phyloP scores from a whole-genome alignment of 1,140 invertebrate genomes.

The Orius insidiosus region DNA sequence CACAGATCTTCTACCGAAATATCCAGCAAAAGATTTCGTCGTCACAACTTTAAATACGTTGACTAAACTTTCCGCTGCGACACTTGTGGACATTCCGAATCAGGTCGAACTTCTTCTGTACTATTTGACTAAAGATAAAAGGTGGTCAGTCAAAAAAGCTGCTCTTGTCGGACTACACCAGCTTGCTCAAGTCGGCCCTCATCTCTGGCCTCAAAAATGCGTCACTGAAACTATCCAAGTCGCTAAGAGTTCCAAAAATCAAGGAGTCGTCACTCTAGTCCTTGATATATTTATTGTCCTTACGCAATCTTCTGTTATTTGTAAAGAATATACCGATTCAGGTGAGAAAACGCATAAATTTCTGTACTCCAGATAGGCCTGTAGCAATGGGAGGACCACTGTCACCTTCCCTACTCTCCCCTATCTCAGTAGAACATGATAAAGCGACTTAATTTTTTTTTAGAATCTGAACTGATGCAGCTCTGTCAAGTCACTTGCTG shows the following conservation, averaged over 20 bases:
- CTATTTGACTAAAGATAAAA: constrained; percentile 40
- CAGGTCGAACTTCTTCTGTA: constrained; percentile 46
- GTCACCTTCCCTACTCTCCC: no score
- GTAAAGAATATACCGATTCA: constrained; percentile 30
- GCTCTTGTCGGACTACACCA: constrained; percentile 55
- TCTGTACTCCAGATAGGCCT: no score
- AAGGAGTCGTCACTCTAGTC: constrained; percentile 24
- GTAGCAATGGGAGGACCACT: no score
- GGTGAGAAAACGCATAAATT: constrained; percentile 17
- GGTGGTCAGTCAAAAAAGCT: constrained; percentile 52
- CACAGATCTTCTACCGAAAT: constrained; percentile 62
- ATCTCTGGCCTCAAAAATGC: constrained; percentile 60
- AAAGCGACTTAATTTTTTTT: constrained; percentile 8
- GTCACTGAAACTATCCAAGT: constrained; percentile 41
- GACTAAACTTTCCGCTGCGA: constrained; percentile 70
- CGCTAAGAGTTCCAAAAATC: constrained; percentile 27
- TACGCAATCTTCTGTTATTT: constrained; percentile 34
- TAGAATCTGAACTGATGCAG: constrained; percentile 31
- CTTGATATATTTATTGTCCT: constrained; percentile 34
- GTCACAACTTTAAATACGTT: constrained; percentile 71
- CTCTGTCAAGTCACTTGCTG: constrained; percentile 37
- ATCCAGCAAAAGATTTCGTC: constrained; percentile 77
- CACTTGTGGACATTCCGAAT: constrained; percentile 75
- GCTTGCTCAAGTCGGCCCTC: constrained; percentile 56
- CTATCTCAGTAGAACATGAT: no score